phyloP scores from a whole-genome alignment of 2,797 vertebrate species.

The Sebastes aleutianus region DNA sequence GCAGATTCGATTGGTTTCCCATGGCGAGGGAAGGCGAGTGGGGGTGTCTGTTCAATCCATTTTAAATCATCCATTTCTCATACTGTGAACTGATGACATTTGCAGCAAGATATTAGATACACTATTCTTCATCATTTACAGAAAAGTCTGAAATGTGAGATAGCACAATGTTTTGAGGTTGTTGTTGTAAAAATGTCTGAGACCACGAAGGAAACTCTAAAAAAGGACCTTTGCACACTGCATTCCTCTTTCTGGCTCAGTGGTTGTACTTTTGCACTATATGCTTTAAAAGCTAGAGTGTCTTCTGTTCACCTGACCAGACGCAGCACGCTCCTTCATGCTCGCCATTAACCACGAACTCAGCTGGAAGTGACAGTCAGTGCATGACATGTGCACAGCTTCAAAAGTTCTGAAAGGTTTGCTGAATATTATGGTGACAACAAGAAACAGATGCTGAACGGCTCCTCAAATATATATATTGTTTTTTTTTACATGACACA shows the following conservation, averaged over 20 bases:
- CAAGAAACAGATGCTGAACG: background rate
- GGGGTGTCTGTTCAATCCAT: background rate
- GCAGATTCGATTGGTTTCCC: background rate
- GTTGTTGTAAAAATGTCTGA: background rate
- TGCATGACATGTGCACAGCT: background rate
- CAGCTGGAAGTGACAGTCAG: constrained; percentile 8
- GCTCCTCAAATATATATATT: background rate
- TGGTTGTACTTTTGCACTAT: constrained; percentile 39
- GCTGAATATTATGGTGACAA: background rate
- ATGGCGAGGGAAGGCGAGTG: background rate
- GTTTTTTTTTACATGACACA: background rate
- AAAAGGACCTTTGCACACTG: constrained; percentile 24
- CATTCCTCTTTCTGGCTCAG: constrained; percentile 36
- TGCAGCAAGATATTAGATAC: background rate
- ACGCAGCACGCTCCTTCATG: background rate
- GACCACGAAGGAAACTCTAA: too few relatives aligned
- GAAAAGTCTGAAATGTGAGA: background rate
- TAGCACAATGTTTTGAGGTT: background rate
- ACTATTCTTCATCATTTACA: background rate
- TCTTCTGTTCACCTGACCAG: constrained; percentile 31
- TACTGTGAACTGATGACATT: constrained; percentile 17
- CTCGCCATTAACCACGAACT: constrained; percentile 27
- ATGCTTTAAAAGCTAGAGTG: constrained; percentile 40
- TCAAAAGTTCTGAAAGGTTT: background rate
- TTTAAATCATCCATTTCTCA: constrained; percentile 11